Percentiles rank a stretch among this genome's conserved stretches.
Evolutionary conservation across 2,797 vertebrate genomes (phyloP).

Genomic region (Poeciliopsis paucimaculata): DNA sequence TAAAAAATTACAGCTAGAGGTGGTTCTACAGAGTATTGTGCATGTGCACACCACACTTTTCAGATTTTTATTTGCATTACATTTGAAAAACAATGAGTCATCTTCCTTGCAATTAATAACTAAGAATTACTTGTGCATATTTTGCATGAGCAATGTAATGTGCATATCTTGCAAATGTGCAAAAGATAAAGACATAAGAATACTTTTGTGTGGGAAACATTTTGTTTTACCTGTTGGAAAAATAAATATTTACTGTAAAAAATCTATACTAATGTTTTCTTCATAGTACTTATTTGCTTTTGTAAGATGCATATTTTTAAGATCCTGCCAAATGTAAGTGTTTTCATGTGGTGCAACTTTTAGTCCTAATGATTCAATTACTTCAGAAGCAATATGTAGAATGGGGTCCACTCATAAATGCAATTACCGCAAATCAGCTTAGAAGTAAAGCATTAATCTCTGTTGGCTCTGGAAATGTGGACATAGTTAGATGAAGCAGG

Average conservation of each 20-base stretch:
- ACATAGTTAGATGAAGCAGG: slow-evolving; percentile 26
- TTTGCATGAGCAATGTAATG: background rate
- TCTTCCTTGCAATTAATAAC: background rate
- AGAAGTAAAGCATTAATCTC: slow-evolving; percentile 53
- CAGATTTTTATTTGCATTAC: background rate
- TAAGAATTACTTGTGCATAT: background rate
- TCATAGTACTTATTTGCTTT: background rate
- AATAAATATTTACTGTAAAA: background rate
- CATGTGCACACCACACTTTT: background rate
- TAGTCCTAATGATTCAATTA: slow-evolving; percentile 24
- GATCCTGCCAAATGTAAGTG: background rate
- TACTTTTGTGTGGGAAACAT: background rate
- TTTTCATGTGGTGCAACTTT: slow-evolving; percentile 22
- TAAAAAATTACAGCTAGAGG: background rate
- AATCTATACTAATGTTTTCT: background rate
- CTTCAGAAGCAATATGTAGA: slow-evolving; percentile 31
- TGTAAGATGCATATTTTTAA: background rate
- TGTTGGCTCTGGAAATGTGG: slow-evolving; percentile 5
- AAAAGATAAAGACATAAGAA: background rate
- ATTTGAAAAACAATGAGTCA: background rate
- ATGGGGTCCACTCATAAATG: slow-evolving; percentile 41
- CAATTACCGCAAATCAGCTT: slow-evolving; percentile 43
- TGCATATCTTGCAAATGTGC: background rate
- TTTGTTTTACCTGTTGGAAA: background rate
- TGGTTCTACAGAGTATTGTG: background rate